Base-by-base conservation (phyloP, 2,797 vertebrate genomes). In the Lateolabrax maculatus region DNA sequence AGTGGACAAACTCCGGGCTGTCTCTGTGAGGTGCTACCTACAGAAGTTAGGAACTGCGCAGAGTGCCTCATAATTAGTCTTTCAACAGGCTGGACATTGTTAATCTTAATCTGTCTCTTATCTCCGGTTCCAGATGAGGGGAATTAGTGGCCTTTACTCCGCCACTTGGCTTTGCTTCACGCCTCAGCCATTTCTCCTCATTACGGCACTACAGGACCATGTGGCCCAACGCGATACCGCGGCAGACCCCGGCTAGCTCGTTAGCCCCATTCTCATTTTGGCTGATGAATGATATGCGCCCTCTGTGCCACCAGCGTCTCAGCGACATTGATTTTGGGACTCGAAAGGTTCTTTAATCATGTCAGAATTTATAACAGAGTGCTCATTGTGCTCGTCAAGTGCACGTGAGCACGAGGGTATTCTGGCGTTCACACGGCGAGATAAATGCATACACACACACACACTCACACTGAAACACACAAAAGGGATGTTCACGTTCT, bases 51-150 rank as follows among this genome's bases (percentile, higher is more conserved):
- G 44, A 56, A 81, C 55, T 63, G 61, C 23, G 3, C 77, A 36
- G 57, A 81, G 71, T 70, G 84, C 69, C 77, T 85, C 67, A 80
- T 90, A 93, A 92, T 91, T 90, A 92, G 71, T 83, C 87, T 88
- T 90, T 92, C 80, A 91, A 91, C 83, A 87, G 89, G 83, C 84
- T 82, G 88, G 84, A 84, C 87, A 66, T 85, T 87, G 85, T 90
- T 91, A 91, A 93, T 93, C 94, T 90, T 86, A 88, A 90, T 94
- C 91, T 87, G 83, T 80, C 78, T 90, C 90, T 93, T 95, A 95
- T 94, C 92, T 91, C 69, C 57, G 57, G 55, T 85, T 87, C 84
- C 92, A 94, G 93, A 87, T 44, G 79, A 90, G 72, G 73, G 75
- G 91, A 92, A 93, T 91, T 91, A 89, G 86, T 63, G 79, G 90